phyloP scores from a whole-genome alignment of 2,113 vertebrate genomes.

The Nibea albiflora region DNA sequence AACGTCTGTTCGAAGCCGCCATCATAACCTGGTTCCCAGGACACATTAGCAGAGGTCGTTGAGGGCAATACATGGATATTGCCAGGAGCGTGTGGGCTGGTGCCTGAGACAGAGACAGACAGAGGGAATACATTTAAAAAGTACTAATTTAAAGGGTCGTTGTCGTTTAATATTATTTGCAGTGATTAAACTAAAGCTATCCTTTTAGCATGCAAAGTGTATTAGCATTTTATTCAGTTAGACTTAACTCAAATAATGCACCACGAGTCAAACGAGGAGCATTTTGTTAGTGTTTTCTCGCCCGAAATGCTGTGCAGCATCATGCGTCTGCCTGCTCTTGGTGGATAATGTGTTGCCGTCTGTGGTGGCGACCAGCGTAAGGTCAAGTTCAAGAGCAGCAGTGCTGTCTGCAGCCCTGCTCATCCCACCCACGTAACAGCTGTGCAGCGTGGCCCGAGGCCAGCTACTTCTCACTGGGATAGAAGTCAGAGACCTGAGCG shows the following conservation, averaged over 20 bases:
- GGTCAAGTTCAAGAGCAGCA: constrained; percentile 56
- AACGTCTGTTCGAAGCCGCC: constrained; percentile 99
- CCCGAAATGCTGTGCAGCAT: not conserved
- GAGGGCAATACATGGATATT: constrained; percentile 92
- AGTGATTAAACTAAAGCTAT: constrained; percentile 1
- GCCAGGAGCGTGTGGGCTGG: constrained; percentile 96
- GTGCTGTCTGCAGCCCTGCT: constrained; percentile 41
- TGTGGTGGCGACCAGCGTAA: constrained; percentile 39
- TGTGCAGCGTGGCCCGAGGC: constrained; percentile 57
- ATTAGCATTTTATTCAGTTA: not conserved
- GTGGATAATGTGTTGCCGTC: constrained; percentile 11
- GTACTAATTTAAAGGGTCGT: not conserved
- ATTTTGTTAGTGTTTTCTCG: constrained; percentile 26
- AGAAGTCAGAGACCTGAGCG: constrained; percentile 50
- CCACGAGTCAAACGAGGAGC: not conserved
- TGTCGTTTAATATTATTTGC: not conserved
- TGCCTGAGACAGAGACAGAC: constrained; percentile 85
- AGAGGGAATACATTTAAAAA: constrained; percentile 38
- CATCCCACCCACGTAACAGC: constrained; percentile 61
- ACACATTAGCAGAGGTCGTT: constrained; percentile 96
- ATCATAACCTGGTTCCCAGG: constrained; percentile 98
- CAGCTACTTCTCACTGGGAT: constrained; percentile 54
- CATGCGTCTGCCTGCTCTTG: constrained; percentile 9
- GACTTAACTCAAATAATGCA: constrained; percentile 1
- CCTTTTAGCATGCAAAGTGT: not conserved